Base-by-base conservation (phyloP, 2,113 vertebrate genomes). In the Hippocampus abdominalis region DNA sequence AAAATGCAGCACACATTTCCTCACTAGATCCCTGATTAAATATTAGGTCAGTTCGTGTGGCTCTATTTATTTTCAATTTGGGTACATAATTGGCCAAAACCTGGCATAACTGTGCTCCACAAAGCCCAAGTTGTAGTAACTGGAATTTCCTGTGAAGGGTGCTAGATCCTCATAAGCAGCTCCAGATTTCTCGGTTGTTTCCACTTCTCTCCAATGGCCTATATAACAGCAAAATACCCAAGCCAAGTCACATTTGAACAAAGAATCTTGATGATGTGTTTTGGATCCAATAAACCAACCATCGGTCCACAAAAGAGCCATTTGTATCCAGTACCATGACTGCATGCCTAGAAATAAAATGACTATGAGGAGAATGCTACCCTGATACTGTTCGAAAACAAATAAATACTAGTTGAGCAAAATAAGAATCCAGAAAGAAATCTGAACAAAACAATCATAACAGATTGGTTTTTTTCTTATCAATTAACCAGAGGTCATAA, bases 231-330 rank as follows among this genome's bases (percentile, higher is more conserved):
- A 65, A 39, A 75, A 82, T 68, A 69, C 32, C 73, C 69, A 65
- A 56, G 77, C 84, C 78, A 84, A 81, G 65, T 80, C 63, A 83
- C 69, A 36, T 71, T 80, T 51, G 69, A 46, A 75, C 51, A 71
- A 23, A 46, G 69, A 64, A 74, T 71, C 66, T 57, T n/a, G 32
- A 57, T 32, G 44, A 18, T 68, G 32, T 69, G 3, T 49, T 73
- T 69, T 67, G 44, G 74, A 76, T 69, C 61, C 36, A 40, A 57
- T 65, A 64, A 81, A 72, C 32, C 73, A 27, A 2, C 39, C 3
- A n/a, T 53, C 63, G 48, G 16, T 32, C 0, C 10, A 56, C 23
- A 20, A 3, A 66, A 48, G 21, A 65, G 44, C 29, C 68, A 60
- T n/a, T n/a, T 25, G 36, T 11, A 40, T n/a, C n/a, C n/a, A n/a